A percentile compares a stretch with the other conserved stretches of the same genome.
These are phyloP conservation scores for Hemicentrotus pulcherrimus DNA, from an alignment of 35 echinoderm and acorn worm species.

Conservation along the genomic window DNA sequence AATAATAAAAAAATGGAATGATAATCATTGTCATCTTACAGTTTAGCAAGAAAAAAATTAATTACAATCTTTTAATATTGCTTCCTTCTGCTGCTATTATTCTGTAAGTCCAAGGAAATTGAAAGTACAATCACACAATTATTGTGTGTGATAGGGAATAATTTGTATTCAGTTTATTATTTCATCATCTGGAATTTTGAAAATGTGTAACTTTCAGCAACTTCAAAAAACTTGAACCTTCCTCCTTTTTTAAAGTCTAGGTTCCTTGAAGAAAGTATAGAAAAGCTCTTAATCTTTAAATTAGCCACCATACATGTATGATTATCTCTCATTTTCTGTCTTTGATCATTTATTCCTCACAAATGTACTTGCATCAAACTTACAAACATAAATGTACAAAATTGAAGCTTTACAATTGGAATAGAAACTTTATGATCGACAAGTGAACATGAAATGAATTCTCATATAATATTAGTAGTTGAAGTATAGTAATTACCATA, in stretches of 20 bases:
- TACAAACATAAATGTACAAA: neutral
- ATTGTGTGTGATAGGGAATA: neutral
- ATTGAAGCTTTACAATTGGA: neutral
- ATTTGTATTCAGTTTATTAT: neutral
- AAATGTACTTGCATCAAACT: neutral
- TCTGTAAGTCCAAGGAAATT: neutral
- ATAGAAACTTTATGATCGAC: neutral
- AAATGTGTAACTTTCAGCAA: neutral
- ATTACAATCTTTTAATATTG: neutral
- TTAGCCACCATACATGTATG: neutral
- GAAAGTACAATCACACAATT: neutral
- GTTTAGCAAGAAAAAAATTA: neutral
- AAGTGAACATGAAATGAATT: neutral
- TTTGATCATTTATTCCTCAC: neutral
- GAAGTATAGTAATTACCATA: neutral
- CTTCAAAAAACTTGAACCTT: neutral
- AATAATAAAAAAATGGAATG: neutral
- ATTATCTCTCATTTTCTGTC: neutral
- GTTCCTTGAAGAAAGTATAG: neutral
- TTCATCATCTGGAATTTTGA: neutral
- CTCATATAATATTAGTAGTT: neutral
- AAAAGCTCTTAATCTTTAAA: neutral
- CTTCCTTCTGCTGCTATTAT: neutral
- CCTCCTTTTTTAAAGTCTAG: neutral
- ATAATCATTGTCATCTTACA: neutral